Evolutionary conservation across 2,888 invertebrate species (phyloP).

Genomic region (Tupiocoris notatus): DNA sequence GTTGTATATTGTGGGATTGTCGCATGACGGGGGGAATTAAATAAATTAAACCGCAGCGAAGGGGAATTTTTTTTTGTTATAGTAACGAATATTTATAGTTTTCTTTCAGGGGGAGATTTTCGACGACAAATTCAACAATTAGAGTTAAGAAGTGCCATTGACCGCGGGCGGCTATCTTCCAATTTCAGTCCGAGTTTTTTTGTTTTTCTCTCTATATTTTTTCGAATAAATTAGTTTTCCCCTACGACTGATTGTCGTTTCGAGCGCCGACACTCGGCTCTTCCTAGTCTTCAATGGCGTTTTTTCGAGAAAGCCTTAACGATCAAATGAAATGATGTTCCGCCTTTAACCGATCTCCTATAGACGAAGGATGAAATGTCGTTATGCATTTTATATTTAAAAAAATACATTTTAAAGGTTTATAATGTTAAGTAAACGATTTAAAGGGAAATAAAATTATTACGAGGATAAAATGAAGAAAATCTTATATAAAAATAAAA

Average conservation of each 20-base stretch:
- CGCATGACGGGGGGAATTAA: not conserved
- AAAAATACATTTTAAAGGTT: constrained; percentile 38
- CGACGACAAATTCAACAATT: no score
- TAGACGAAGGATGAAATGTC: constrained; percentile 9
- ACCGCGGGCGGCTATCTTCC: no score
- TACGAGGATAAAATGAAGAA: no score
- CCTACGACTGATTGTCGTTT: no score
- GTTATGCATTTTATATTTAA: constrained; percentile 39
- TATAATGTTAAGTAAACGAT: constrained; percentile 36
- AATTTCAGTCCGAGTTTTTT: no score
- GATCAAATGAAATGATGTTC: constrained; percentile 22
- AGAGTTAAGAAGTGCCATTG: no score
- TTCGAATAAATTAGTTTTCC: no score
- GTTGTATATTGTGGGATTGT: not conserved
- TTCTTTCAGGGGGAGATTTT: no score
- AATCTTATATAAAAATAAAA: not conserved
- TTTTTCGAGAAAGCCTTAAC: constrained; percentile 13
- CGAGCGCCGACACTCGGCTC: no score
- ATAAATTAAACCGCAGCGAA: no score
- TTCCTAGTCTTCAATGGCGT: constrained; percentile 29
- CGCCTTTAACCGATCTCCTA: constrained; percentile 34
- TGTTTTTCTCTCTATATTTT: no score
- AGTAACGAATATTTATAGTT: no score
- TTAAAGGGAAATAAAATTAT: constrained; percentile 6
- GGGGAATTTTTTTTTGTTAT: not conserved